phyloP scores from a whole-genome alignment of 2,113 vertebrate genomes.

The Laticauda laticaudata region DNA sequence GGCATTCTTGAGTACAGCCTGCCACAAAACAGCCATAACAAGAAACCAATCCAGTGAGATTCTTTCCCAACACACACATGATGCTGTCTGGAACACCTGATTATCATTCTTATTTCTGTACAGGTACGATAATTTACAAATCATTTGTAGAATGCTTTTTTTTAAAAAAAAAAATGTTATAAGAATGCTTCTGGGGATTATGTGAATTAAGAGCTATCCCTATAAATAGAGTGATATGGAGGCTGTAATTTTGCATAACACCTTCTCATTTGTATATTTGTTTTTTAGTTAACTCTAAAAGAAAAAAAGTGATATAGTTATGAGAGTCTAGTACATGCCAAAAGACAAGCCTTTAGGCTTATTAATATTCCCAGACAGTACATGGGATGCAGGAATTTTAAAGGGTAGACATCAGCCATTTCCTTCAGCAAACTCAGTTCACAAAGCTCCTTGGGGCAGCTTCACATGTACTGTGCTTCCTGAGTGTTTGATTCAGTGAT shows the following conservation, averaged over 20 bases:
- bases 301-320: not conserved
- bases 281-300: not conserved
- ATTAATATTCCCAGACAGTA: not conserved
- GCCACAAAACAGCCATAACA: not conserved
- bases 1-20: not conserved
- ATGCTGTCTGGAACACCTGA: not conserved
- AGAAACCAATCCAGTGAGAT: not conserved
- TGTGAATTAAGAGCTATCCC: not conserved
- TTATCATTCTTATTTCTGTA: not conserved
- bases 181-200: not conserved
- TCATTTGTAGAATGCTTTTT: not conserved
- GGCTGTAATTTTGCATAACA: not conserved
- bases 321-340: not conserved
- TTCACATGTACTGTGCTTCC: slow-evolving; percentile 38
- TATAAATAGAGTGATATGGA: not conserved
- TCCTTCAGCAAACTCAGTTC: slow-evolving; percentile 49
- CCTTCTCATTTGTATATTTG: not conserved
- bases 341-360: not conserved
- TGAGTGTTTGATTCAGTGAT: slow-evolving; percentile 48
- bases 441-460: slow-evolving; percentile 46
- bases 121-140: not conserved
- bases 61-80: not conserved
- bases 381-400: not conserved
- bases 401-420: not conserved
- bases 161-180: not conserved